Percentiles rank a stretch among this genome's conserved stretches.
Evolutionary conservation across 1,140 invertebrate species (phyloP).

Genomic region (Pseudomyrmex concolor): DNA sequence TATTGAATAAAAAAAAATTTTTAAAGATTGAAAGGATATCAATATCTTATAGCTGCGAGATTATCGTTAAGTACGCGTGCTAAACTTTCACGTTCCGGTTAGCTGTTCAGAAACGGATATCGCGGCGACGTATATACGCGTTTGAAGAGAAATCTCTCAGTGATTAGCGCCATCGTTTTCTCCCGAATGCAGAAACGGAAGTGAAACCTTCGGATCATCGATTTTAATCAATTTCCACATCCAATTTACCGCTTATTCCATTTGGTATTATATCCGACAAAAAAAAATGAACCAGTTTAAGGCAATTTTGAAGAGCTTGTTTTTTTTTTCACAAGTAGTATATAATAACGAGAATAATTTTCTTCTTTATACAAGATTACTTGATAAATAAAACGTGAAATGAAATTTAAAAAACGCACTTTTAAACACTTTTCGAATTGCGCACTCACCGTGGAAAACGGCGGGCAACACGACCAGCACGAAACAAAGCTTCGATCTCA

Average conservation of each 20-base stretch:
- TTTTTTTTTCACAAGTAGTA: too few species aligned
- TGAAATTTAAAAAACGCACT: background rate
- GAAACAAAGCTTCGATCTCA: slow-evolving; percentile 62
- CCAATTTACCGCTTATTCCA: too few species aligned
- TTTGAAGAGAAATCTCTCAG: slow-evolving; percentile 57
- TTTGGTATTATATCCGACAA: background rate
- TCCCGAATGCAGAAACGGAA: slow-evolving; percentile 74
- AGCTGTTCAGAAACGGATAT: slow-evolving; percentile 28
- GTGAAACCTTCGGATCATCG: slow-evolving; percentile 74
- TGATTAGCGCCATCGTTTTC: slow-evolving; percentile 66
- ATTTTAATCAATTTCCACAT: background rate
- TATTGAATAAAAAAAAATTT: too few species aligned
- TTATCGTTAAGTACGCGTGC: slow-evolving; percentile 31
- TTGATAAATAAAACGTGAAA: too few species aligned
- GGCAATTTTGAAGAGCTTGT: too few species aligned
- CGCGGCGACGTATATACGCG: slow-evolving; percentile 34
- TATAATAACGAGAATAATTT: too few species aligned
- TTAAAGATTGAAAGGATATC: slow-evolving; percentile 22
- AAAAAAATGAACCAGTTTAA: too few species aligned
- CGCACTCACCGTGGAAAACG: slow-evolving; percentile 66
- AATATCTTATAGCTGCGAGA: slow-evolving; percentile 13
- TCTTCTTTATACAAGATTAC: too few species aligned
- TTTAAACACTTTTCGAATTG: slow-evolving; percentile 4
- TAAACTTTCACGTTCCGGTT: slow-evolving; percentile 50
- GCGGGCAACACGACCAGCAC: slow-evolving; percentile 50